Base-by-base conservation (phyloP, 1,140 invertebrate genomes). In the Venturia canescens region DNA sequence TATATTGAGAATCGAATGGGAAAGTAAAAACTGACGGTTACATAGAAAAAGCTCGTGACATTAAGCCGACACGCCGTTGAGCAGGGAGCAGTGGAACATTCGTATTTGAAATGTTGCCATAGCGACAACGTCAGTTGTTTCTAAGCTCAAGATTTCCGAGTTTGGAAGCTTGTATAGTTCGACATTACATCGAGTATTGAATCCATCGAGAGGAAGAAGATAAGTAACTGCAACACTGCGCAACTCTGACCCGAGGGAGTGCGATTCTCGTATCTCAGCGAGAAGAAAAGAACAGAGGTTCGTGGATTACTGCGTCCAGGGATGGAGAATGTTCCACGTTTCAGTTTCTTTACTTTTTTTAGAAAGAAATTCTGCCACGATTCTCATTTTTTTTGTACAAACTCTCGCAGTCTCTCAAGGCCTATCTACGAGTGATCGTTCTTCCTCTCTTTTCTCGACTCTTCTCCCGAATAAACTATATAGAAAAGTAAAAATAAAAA, bases 181-280 rank as follows among this genome's bases (percentile, higher is more conserved):
- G 21, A 57, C 53, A 11, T 57, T 18, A 18, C 53, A 5, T 44
- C 38, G 53, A 57, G 53, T 13, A 44, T 44, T n/a, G 18, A 57
- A 57, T 57, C 4, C 53, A 13, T 57, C 53, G 53, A 57, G 21
- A n/a, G n/a, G n/a, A n/a, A n/a, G 2, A 7, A n/a, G 53, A 57
- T 18, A 57, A 57, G 18, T 57, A 23, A 57, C 53, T 57, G 53
- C 53, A 57, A 57, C 53, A 23, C 53, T 57, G 53, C 53, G 53
- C 18, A 57, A 57, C 53, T 57, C 18, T 57, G 21, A 21, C 53
- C 16, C 53, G 21, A 23, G 21, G 53, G 53, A 23, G 21, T 57
- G 53, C 21, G 53, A 57, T 57, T 57, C 53, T 57, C 53, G 53
- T 57, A 57, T 57, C 18, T 16, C 53, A 57, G 21, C n/a, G 9